A percentile compares a stretch with the other conserved stretches of the same genome.
Conservation (phyloP, 2,113 vertebrate species). For the western clawed frog (Xenopus tropicalis) region DNA sequence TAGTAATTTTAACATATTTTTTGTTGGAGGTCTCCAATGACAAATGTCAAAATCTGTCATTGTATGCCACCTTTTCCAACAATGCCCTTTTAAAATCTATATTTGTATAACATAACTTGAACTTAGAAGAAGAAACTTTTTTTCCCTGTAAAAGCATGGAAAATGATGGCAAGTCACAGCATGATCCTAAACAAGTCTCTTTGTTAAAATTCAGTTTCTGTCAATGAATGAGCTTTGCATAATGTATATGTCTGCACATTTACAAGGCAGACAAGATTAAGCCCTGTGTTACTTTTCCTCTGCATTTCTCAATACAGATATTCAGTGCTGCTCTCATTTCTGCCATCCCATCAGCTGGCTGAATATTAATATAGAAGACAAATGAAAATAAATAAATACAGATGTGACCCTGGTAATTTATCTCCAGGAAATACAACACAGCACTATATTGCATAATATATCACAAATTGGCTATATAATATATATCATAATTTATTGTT, state of each 20-base stretch:
- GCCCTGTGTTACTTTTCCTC: neutral
- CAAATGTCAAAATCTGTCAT: constrained; percentile 30
- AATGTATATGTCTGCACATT: neutral
- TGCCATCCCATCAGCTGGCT: neutral
- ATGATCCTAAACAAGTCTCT: constrained; percentile 8
- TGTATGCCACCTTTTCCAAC: constrained; percentile 18
- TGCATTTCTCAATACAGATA: constrained; percentile 9
- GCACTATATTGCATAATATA: constrained; percentile 1
- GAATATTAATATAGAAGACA: neutral
- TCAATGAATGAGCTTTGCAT: neutral
- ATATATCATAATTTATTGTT: constrained; percentile 13
- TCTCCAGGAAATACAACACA: neutral
- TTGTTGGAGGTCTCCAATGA: constrained; percentile 9
- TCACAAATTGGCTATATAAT: constrained; percentile 10
- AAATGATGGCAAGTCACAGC: neutral
- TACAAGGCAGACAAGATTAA: neutral
- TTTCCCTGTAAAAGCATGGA: constrained; percentile 9
- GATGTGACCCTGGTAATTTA: constrained; percentile 6
- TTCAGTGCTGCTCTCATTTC: neutral
- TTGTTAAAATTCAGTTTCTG: constrained; percentile 2
- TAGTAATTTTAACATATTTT: constrained; percentile 18
- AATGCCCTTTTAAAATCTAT: neutral
- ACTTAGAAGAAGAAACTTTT: constrained; percentile 5
- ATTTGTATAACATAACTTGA: constrained; percentile 1
- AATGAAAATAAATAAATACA: constrained; percentile 4